Base-by-base conservation (phyloP, 2,888 invertebrate species). In the Cremastinae sp. region DNA sequence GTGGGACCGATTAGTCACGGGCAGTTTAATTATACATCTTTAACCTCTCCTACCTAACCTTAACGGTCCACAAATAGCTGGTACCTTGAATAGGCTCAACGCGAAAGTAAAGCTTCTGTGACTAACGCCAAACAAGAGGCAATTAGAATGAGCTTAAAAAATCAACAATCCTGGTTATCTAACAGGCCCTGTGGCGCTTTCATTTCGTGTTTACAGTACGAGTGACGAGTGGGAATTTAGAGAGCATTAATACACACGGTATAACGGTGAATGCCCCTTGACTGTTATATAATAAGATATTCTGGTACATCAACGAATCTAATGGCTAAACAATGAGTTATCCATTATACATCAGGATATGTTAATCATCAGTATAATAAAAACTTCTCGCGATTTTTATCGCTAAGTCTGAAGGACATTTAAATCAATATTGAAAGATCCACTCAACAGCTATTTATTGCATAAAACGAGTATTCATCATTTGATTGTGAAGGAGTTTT, bases 21-120 rank as follows among this genome's bases (percentile, higher is more conserved):
- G 59, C 28, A 58, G 64, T 70, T 70, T 74, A 74, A 69, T 69
- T 72, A 69, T 72, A 76, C 3, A 71, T 47, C 71, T 56, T 56
- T 62, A 64, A 59, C 58, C 58, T 64, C 45, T 12, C 61, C 18
- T 45, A 66, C 45, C 66, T 45, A 62, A 49, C 56, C 62, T 49
- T 10, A 72, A 49, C 45, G 41, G 45, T 70, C 62, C 55, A 68
- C 16, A 68, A 72, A 76, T 79, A 78, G 56, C 41, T 14, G 16
- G 43, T 18, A 53, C 41, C 66, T 71, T 55, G 68, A 70, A 76
- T 64, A 78, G 76, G 62, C 69, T 37, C 58, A 69, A 45, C 45
- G 59, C 69, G 47, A 68, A 64, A 68, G 55, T 68, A 62, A 18
- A 56, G 14, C 16, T 49, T 55, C 37, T 47, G 59, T 69, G 55